Base-by-base conservation (phyloP, 2,797 vertebrate genomes). In the Leucoraja ocellata region DNA sequence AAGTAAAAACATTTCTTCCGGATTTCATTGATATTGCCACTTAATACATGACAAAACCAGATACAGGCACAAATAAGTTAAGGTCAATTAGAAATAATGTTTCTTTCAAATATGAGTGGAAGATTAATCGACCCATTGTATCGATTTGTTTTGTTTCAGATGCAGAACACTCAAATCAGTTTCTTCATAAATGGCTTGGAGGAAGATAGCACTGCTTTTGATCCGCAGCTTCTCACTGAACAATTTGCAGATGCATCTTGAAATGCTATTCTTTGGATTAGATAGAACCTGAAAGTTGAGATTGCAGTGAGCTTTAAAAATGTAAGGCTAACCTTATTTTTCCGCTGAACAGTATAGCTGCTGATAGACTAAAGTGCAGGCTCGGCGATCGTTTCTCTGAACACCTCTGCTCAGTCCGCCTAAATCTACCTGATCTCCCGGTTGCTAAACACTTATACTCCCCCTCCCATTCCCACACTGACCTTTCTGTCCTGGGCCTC, bases 181-280 rank as follows among this genome's bases (percentile, higher is more conserved):
- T 97, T 99, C 93, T 99, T 99, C 94, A 94, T 99, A 95, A 96
- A 99, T 94, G 98, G 98, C 2, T 96, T 98, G 90, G 98, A 99
- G 95, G 97, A 98, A 77, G 97, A 98, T 93, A 95, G 95, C 71
- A 97, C 96, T 65, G 96, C 98, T 73, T 98, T 98, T 95, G 97
- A 98, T 95, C 95, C 97, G 81, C 97, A 96, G 94, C 95, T 95
- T 93, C 96, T 99, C 93, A 94, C 74, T 83, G 95, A 95, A 93
- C 94, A 96, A 65, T 83, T 98, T 93, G 93, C 93, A 93, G 97
- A 98, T 94, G 94, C 95, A 93, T 95, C 93, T 21, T 95, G 95
- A 61, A 95, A 96, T 76, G 95, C 95, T 58, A 91, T 94, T 92
- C 94, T 97, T 94, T 94, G 95, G 96, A 96, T 99, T 93, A 98